Percentiles rank a stretch among this genome's conserved stretches.
These are phyloP conservation scores for Homalodisca vitripennis DNA, from an alignment of 1,140 invertebrate genomes.

Conservation along the genomic window DNA sequence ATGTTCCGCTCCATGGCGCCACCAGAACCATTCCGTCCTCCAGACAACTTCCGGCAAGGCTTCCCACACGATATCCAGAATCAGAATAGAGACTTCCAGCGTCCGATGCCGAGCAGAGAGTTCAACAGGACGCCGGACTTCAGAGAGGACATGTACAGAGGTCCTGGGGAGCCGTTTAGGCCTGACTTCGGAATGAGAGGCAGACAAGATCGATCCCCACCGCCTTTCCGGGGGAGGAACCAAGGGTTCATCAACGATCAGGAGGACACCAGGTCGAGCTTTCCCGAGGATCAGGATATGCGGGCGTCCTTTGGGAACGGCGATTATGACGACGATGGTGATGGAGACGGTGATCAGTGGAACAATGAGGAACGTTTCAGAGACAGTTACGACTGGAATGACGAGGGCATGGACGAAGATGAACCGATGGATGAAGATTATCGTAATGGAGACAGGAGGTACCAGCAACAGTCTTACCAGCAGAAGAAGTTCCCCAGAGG, in stretches of 20 bases:
- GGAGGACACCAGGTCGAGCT: slow-evolving; percentile 7
- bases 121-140: slow-evolving; percentile 7
- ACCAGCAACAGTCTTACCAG: background rate
- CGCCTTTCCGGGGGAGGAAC: slow-evolving; percentile 12
- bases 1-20: background rate
- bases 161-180: background rate
- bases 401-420: slow-evolving; percentile 27
- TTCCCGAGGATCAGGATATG: slow-evolving; percentile 12
- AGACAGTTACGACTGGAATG: slow-evolving; percentile 23
- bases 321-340: slow-evolving; percentile 29
- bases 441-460: slow-evolving; percentile 11
- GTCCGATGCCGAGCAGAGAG: too few species aligned
- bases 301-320: slow-evolving; percentile 1
- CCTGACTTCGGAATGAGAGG: slow-evolving; percentile 5
- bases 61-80: background rate
- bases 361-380: slow-evolving; percentile 1
- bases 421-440: slow-evolving; percentile 15
- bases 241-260: slow-evolving; percentile 6
- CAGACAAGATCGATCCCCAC: background rate
- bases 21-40: background rate
- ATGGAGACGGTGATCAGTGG: slow-evolving; percentile 31
- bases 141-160: background rate
- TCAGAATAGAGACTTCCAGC: too few species aligned
- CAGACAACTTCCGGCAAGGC: slow-evolving; percentile 9
- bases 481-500: slow-evolving; percentile 4